phyloP scores from a whole-genome alignment of 2,797 vertebrate species.

The Pitangus sulphuratus region DNA sequence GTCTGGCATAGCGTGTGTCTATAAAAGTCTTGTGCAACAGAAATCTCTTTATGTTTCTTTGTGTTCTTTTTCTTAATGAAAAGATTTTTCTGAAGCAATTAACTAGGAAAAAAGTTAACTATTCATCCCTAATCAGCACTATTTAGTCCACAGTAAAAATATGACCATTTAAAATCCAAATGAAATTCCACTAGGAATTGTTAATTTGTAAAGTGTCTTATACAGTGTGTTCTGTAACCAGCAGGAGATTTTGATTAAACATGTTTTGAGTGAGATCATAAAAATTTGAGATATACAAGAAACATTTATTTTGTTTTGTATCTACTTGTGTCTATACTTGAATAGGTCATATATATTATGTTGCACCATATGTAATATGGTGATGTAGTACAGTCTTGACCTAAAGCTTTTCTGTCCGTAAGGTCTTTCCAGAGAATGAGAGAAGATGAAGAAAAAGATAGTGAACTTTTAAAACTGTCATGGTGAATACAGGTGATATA shows the following conservation, averaged over 20 bases:
- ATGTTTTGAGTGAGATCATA: not conserved
- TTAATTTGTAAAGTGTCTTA: not conserved
- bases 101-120: not conserved
- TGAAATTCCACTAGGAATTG: not conserved
- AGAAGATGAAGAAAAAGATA: not conserved
- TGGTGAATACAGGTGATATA: not conserved
- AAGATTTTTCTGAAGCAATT: not conserved
- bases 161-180: not conserved
- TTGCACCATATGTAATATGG: fast-evolving
- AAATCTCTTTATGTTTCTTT: not conserved
- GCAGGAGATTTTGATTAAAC: not conserved
- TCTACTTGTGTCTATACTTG: not conserved
- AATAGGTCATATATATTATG: not conserved
- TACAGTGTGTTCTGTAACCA: not conserved
- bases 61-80: not conserved
- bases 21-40: not conserved
- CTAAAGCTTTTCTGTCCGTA: not conserved
- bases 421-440: not conserved
- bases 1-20: fast-evolving
- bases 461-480: not conserved
- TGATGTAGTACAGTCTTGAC: not conserved
- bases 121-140: not conserved
- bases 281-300: not conserved
- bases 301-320: not conserved
- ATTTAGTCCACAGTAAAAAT: not conserved